phyloP scores from a whole-genome alignment of 2,888 invertebrate species.

The Desoria tigrina region DNA sequence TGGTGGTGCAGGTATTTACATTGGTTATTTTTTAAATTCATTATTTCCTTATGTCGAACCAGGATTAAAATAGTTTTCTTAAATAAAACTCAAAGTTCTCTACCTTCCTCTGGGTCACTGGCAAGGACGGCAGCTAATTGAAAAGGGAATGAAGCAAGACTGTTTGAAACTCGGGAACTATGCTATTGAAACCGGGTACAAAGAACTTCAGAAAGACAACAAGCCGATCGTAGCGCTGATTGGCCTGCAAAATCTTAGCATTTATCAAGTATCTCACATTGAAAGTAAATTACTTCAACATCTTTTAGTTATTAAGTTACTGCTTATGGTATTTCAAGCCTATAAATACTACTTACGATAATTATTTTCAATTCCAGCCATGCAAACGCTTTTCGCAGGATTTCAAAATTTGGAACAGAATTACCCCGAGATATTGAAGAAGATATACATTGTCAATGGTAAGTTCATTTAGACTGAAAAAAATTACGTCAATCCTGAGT shows the following conservation, averaged over 20 bases:
- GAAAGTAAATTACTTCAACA: slow-evolving; percentile 21
- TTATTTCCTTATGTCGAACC: background rate
- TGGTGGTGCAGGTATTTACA: slow-evolving; percentile 28
- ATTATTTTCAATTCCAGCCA: background rate
- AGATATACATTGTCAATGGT: slow-evolving; percentile 10
- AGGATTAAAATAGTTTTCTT: background rate
- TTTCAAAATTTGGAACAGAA: slow-evolving; percentile 34
- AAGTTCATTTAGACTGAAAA: too few relatives aligned
- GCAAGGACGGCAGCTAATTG: slow-evolving; percentile 29
- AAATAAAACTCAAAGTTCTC: slow-evolving; percentile 13
- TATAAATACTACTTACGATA: too few relatives aligned
- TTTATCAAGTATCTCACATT: slow-evolving; percentile 30
- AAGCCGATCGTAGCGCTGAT: slow-evolving; percentile 20
- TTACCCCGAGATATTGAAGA: slow-evolving; percentile 25
- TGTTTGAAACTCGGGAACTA: slow-evolving; percentile 24
- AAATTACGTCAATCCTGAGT: too few relatives aligned
- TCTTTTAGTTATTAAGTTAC: too few relatives aligned
- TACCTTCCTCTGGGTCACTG: slow-evolving; percentile 33
- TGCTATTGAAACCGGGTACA: slow-evolving; percentile 20
- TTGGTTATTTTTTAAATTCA: background rate
- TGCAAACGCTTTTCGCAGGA: slow-evolving; percentile 27
- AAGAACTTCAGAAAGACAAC: slow-evolving; percentile 13
- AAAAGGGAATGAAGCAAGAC: slow-evolving; percentile 31
- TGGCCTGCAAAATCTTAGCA: slow-evolving; percentile 23
- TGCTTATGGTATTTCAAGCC: too few relatives aligned